Conservation (phyloP, 1,140 invertebrate species). For the Sarcophaga bullata region DNA sequence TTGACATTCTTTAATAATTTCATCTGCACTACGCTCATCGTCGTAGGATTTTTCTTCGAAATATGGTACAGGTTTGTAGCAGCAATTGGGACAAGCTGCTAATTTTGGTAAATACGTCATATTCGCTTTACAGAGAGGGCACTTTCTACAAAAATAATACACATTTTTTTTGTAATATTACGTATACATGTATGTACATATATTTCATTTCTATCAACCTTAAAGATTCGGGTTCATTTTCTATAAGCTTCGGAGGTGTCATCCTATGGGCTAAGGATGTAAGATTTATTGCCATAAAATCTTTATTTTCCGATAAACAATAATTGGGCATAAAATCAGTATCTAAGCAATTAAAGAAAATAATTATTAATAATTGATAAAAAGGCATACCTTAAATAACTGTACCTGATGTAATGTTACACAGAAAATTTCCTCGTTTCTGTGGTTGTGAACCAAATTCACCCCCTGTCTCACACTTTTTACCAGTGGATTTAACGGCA, state of each 20-base stretch:
- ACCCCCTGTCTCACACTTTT: not conserved
- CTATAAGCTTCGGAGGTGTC: not conserved
- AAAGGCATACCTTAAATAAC: not conserved
- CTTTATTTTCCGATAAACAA: not conserved
- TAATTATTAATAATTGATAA: not conserved
- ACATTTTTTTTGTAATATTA: too few relatives aligned
- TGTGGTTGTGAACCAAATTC: too few relatives aligned
- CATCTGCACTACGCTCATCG: slow-evolving; percentile 52
- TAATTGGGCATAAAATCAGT: not conserved
- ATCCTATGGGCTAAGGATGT: not conserved
- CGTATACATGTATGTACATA: too few relatives aligned
- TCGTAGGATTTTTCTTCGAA: slow-evolving; percentile 54
- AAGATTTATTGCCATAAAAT: not conserved
- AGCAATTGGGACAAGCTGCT: slow-evolving; percentile 57
- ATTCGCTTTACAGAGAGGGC: slow-evolving; percentile 55
- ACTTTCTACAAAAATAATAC: slow-evolving; percentile 41
- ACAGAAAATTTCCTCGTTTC: not conserved
- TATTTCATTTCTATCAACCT: not conserved
- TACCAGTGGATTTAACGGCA: slow-evolving; percentile 7
- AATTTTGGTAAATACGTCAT: slow-evolving; percentile 58
- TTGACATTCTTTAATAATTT: slow-evolving; percentile 49
- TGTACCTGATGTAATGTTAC: not conserved
- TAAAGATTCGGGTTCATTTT: not conserved
- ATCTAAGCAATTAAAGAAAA: not conserved
- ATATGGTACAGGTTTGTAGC: slow-evolving; percentile 55